These are phyloP conservation scores for Patella pellucida DNA, from an alignment of 2,888 invertebrate genomes.

Conservation along the genomic window DNA sequence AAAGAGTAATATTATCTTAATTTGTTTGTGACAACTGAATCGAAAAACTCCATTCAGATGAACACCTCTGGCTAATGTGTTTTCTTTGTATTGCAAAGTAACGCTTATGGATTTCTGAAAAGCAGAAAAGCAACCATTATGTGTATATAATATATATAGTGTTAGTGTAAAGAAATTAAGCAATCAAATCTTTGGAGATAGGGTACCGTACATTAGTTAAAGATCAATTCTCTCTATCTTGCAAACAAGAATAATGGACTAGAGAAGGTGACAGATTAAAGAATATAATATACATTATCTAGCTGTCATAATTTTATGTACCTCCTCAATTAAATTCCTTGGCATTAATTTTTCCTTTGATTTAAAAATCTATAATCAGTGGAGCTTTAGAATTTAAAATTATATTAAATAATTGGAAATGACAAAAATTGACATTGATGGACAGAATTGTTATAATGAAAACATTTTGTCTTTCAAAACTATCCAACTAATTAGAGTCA, in stretches of 20 bases:
- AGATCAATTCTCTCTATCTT: no score
- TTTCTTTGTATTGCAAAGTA: neutral
- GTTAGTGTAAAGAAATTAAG: no score
- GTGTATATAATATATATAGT: no score
- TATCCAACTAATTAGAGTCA: neutral
- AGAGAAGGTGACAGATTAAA: no score
- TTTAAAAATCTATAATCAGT: neutral
- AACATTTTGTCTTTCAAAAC: neutral
- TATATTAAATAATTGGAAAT: neutral
- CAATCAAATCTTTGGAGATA: no score
- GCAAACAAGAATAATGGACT: no score
- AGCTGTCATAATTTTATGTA: neutral
- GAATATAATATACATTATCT: neutral
- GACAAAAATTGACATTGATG: neutral
- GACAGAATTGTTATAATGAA: neutral
- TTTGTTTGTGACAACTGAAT: neutral
- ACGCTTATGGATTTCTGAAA: neutral
- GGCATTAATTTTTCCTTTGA: neutral
- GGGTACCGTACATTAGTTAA: no score
- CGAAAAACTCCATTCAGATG: neutral
- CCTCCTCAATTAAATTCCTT: neutral
- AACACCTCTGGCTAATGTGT: neutral
- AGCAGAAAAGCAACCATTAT: no score
- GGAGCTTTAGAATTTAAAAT: neutral
- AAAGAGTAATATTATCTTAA: neutral